A percentile compares a stretch with the other conserved stretches of the same genome.
These are phyloP conservation scores for Acanthopagrus latus DNA, from an alignment of 2,797 vertebrate species.

Conservation along the genomic window DNA sequence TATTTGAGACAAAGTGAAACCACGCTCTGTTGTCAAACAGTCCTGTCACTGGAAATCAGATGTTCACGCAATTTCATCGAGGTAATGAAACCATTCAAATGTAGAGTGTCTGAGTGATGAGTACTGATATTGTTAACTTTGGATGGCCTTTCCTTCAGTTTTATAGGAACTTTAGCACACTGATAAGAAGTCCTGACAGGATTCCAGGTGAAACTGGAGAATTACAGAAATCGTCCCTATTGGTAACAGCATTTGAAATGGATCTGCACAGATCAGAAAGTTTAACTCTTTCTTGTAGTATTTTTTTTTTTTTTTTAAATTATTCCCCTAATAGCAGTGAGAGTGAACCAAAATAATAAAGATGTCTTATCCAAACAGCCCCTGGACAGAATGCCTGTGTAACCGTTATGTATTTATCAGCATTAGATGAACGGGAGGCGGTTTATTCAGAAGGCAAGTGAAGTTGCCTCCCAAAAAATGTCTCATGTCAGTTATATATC, in stretches of 20 bases:
- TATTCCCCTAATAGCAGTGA: neutral
- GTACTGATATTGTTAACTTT: neutral
- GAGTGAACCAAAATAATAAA: neutral
- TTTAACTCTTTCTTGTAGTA: neutral
- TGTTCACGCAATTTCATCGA: neutral
- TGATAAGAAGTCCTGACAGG: neutral
- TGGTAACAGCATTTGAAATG: neutral
- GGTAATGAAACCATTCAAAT: neutral
- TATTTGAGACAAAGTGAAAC: constrained; percentile 1
- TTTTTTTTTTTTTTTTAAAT: too few relatives aligned
- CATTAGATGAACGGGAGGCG: too few relatives aligned
- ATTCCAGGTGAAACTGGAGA: constrained; percentile 1
- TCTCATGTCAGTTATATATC: neutral
- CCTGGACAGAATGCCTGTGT: too few relatives aligned
- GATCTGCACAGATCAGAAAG: neutral
- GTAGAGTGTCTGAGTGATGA: neutral
- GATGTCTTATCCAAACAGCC: too few relatives aligned
- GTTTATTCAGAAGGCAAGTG: too few relatives aligned
- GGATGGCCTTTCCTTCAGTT: neutral
- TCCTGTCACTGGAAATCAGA: neutral
- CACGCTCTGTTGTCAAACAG: neutral
- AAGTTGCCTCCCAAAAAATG: neutral
- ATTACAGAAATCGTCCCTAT: neutral
- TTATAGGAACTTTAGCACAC: neutral
- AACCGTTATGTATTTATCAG: too few relatives aligned